Percentiles rank a stretch among this genome's conserved stretches.
These are phyloP conservation scores for Tolypeutes matacus DNA, from an alignment of 2,797 vertebrate genomes.

Conservation along the genomic window DNA sequence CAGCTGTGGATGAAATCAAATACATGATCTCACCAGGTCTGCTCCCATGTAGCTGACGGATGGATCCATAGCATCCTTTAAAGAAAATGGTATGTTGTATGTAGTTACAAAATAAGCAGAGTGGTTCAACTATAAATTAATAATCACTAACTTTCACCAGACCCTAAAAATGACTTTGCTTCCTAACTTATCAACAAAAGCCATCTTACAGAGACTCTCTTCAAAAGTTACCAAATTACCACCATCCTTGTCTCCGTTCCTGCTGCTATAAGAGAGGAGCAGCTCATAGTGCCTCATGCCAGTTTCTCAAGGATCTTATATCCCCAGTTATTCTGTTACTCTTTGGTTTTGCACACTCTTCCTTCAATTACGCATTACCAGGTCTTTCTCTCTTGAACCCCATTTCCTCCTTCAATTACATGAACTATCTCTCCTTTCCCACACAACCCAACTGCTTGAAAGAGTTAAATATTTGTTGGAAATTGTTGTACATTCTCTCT, in stretches of 20 bases:
- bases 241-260: neutral
- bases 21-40: neutral
- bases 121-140: neutral
- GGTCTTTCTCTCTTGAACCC: neutral
- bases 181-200: neutral
- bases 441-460: neutral
- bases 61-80: no score
- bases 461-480: neutral
- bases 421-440: neutral
- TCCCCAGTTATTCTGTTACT: neutral
- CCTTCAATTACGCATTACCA: no score
- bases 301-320: neutral
- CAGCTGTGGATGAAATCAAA: neutral
- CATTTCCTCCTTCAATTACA: neutral
- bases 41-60: neutral
- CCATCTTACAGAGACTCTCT: neutral
- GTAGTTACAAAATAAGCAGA: neutral
- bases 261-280: neutral
- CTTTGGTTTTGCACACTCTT: neutral
- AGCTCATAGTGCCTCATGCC: rapidly evolving
- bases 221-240: neutral
- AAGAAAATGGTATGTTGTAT: neutral
- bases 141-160: neutral
- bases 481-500: neutral
- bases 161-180: neutral